phyloP scores from a whole-genome alignment of 2,888 invertebrate genomes.

The Lagria hirta region DNA sequence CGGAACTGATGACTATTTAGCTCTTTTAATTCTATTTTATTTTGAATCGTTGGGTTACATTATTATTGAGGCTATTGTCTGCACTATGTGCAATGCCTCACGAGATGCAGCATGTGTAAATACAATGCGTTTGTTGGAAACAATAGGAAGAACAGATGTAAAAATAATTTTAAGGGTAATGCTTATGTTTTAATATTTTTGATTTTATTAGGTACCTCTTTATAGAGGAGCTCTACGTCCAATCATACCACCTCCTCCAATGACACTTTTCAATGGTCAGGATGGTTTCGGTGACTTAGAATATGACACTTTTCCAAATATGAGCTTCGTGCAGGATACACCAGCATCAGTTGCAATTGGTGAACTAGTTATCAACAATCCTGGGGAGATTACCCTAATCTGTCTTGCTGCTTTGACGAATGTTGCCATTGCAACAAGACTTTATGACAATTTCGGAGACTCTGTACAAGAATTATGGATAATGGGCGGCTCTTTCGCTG shows the following conservation, averaged over 20 bases:
- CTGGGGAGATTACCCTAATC: conserved; percentile 63
- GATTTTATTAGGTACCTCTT: conserved; percentile 65
- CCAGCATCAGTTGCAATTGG: conserved; percentile 63
- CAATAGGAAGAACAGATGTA: conserved; percentile 63
- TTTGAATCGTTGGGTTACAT: conserved; percentile 55
- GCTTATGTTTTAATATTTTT: too few relatives aligned
- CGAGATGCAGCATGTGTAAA: conserved; percentile 70
- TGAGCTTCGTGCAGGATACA: conserved; percentile 34
- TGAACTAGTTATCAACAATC: conserved; percentile 59
- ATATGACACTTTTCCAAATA: conserved; percentile 48
- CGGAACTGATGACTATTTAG: conserved; percentile 67
- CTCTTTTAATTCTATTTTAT: conserved; percentile 60
- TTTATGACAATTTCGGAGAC: conserved; percentile 65
- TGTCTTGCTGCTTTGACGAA: conserved; percentile 79
- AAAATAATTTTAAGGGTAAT: too few relatives aligned
- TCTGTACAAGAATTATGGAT: conserved; percentile 70
- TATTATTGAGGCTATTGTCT: conserved; percentile 70
- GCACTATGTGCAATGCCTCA: conserved; percentile 72
- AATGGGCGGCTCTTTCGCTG: conserved; percentile 77
- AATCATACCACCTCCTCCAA: conserved; percentile 51
- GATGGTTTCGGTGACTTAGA: conserved; percentile 73
- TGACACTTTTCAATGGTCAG: conserved; percentile 57
- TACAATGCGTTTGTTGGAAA: conserved; percentile 66
- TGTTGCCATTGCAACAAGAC: conserved; percentile 70
- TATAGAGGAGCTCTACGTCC: conserved; percentile 64